phyloP scores from a whole-genome alignment of 2,113 vertebrate species.

The Catharus fuscescens region DNA sequence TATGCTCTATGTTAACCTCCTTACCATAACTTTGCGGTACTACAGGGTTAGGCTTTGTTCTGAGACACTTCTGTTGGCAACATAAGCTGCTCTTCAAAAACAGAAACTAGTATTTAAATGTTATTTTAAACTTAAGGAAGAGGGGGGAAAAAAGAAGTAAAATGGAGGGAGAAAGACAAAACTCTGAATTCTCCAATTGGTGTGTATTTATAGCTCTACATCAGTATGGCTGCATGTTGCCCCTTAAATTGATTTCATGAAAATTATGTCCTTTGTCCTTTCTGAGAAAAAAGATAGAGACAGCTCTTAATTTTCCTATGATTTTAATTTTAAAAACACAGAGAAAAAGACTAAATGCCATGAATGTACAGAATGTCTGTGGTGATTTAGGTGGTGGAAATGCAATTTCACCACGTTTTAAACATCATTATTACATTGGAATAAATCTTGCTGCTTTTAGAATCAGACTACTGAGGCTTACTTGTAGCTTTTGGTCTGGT shows the following conservation, averaged over 20 bases:
- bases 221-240: neutral
- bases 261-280: neutral
- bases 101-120: neutral
- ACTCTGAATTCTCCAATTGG: neutral
- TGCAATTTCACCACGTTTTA: neutral
- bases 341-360: neutral
- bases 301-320: neutral
- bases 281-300: neutral
- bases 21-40: neutral
- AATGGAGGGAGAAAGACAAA: neutral
- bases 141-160: accelerated
- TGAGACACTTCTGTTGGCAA: neutral
- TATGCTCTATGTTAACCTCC: neutral
- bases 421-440: neutral
- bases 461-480: neutral
- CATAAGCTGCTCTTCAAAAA: neutral
- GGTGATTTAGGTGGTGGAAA: neutral
- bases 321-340: neutral
- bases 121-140: neutral
- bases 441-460: neutral
- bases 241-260: neutral
- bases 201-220: neutral
- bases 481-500: neutral
- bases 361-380: neutral
- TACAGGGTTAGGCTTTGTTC: neutral